Base-by-base conservation (phyloP, 2,797 vertebrate genomes). In the Sparus aurata region DNA sequence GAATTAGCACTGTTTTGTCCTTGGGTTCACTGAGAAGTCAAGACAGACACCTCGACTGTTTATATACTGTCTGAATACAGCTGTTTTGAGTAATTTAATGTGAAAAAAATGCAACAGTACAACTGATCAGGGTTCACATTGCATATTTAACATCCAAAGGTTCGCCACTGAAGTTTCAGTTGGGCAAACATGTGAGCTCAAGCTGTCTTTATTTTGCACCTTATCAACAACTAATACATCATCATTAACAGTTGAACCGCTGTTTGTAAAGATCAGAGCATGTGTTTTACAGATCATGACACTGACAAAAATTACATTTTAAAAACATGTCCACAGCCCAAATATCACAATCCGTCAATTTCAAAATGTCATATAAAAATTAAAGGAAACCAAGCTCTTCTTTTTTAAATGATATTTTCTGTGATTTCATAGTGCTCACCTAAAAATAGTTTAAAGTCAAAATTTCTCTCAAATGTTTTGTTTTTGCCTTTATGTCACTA, bases 401-500 rank as follows among this genome's bases (percentile, higher is more conserved):
- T 50, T 23, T 23, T 23, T 3, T n/a, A 41, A 23, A 50, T 8
- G 50, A 4, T 1, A 17, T 52, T 57, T 80, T n/a, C 0, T 45
- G 54, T 57, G 4, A 38, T 70, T 52, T 23, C 11, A 54, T 61
- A 8, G 4, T 41, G 4, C 12, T n/a, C 2, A 15, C 12, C 16
- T 63, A 18, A 78, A 89, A 83, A 71, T 5, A 41, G 9, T 45
- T 73, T 16, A 73, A 73, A 41, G 11, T 71, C 45, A 34, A 73
- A 79, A 72, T 69, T 73, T 74, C 23, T 80, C 45, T 70, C 12
- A 72, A 61, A 46, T 47, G 58, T 64, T 58, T 74, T 77, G 68
- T 83, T 82, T 57, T 73, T 71, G 25, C 85, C 22, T 75, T 79
- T 62, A 59, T 27, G 54, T 46, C 57, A 30, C 59, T 76, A 20